phyloP scores from a whole-genome alignment of 2,797 vertebrate genomes.

The Vireo griseus region DNA sequence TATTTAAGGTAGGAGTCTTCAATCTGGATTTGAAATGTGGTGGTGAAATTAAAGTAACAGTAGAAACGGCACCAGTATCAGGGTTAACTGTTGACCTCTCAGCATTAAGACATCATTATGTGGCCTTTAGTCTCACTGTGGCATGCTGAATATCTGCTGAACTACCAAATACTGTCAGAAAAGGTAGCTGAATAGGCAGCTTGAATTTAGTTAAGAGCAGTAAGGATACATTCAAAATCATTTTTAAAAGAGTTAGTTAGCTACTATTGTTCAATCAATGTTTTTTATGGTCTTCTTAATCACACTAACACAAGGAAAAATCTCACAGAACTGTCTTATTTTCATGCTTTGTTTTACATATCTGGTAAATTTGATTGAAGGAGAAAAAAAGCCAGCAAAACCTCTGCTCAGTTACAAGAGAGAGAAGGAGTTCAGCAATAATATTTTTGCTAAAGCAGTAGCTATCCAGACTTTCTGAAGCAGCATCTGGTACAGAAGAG shows the following conservation, averaged over 20 bases:
- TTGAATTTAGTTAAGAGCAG: slow-evolving; percentile 1
- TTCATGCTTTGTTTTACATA: neutral
- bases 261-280: neutral
- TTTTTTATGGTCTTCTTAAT: neutral
- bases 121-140: neutral
- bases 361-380: neutral
- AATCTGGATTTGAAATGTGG: neutral
- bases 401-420: neutral
- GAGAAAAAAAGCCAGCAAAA: neutral
- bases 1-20: neutral
- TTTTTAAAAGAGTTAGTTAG: neutral
- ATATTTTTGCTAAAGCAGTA: neutral
- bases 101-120: neutral
- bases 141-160: neutral
- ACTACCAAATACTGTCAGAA: neutral
- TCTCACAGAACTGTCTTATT: neutral
- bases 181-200: neutral
- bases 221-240: neutral
- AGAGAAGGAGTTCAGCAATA: neutral
- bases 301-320: neutral
- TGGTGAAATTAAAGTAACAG: neutral
- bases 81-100: neutral
- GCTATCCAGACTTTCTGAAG: neutral
- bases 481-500: neutral
- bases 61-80: neutral